phyloP scores from a whole-genome alignment of 1,140 invertebrate genomes.

The Ostrea denselamellosa region DNA sequence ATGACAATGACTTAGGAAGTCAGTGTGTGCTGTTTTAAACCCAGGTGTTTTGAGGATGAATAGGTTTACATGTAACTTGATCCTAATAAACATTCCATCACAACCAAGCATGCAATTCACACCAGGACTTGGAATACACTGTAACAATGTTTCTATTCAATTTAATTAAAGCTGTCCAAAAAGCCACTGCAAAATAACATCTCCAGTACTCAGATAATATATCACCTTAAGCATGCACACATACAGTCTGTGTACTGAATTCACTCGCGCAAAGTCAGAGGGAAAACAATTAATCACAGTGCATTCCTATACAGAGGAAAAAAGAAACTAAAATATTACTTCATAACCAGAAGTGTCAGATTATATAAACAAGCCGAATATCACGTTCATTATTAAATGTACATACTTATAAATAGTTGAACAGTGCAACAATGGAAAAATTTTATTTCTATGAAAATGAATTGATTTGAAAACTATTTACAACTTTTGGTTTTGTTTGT shows the following conservation, averaged over 20 bases:
- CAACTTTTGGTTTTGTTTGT: too few relatives aligned
- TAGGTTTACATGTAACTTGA: slow-evolving; percentile 23
- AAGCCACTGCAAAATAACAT: background rate
- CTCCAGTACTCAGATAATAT: background rate
- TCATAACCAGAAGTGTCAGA: too few relatives aligned
- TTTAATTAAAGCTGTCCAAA: slow-evolving; percentile 36
- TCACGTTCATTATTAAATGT: too few relatives aligned
- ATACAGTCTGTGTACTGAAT: background rate
- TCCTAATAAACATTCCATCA: slow-evolving; percentile 36
- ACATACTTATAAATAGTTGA: too few relatives aligned
- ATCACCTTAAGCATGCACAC: background rate
- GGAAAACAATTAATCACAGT: background rate
- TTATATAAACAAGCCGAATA: too few relatives aligned
- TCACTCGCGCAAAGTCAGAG: background rate
- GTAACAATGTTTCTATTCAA: slow-evolving; percentile 33
- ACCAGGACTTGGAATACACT: background rate
- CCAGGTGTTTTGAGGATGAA: slow-evolving; percentile 30
- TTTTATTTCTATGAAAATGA: too few relatives aligned
- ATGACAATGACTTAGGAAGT: slow-evolving; percentile 9
- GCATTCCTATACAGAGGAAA: background rate
- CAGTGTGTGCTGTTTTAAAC: slow-evolving; percentile 26
- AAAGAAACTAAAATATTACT: too few relatives aligned
- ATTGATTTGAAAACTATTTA: too few relatives aligned
- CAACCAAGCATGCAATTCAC: slow-evolving; percentile 23
- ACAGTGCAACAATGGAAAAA: too few relatives aligned